Evolutionary conservation across 1,140 invertebrate species (phyloP), one percentile per base, ranked within the genome.

Genomic region (Nymphalis io): DNA sequence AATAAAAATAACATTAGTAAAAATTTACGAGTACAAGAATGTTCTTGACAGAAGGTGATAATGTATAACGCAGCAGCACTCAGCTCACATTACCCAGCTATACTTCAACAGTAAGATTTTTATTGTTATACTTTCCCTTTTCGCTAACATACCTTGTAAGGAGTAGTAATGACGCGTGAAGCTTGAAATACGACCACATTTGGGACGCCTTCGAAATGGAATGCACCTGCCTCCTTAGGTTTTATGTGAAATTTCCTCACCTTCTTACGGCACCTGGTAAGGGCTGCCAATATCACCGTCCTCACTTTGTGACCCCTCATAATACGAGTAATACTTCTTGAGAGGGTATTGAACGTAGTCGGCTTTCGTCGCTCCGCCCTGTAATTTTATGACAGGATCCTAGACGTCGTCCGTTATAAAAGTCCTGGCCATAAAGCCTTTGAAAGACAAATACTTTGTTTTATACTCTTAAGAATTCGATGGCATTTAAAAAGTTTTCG

Each of bases 251-350:
- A 73, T 90, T 88, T 84, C 82, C 81, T 87, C 85, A 89, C 85
- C 86, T 90, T 84, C 85, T 85, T 76, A 86, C 77, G 81, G 78
- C 74, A 76, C 82, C 75, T 73, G 76, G 81, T 79, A 83, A 88
- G 85, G 88, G 84, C 85, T 79, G 83, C 82, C 88, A 86, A 90
- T 89, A 90, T 87, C 80, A 82, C 77, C 81, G 83, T 84, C 83
- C 85, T 83, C 87, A 88, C 88, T 88, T 89, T 89, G 88, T 87
- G 87, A 90, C 85, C 88, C 87, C 82, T 90, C 88, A 87, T 90
- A 90, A 90, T 88, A 82, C 82, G 72, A 82, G 84, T 82, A 85
- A 87, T 90, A 87, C 85, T 88, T 86, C 88, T 86, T 84, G 84
- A 89, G 82, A 89, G 88, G 84, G 83, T 88, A 84, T 87, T 79